phyloP scores from a whole-genome alignment of 1,140 invertebrate genomes.

The Lepidurus couesii region DNA sequence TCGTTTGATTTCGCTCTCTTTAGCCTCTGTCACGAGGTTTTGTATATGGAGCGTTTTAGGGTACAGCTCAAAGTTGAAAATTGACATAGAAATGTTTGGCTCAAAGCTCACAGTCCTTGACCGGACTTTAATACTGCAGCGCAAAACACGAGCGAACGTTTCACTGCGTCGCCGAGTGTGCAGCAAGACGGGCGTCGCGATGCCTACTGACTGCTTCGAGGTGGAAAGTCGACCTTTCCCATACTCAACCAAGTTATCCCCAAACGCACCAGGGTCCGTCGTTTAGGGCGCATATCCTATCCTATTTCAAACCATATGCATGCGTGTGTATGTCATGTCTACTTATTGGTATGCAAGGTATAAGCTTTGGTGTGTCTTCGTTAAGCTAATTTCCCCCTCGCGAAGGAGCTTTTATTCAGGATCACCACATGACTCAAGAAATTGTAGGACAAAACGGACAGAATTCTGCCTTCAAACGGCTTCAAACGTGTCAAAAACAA shows the following conservation, averaged over 20 bases:
- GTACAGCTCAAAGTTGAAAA: too few relatives aligned
- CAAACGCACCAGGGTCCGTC: not conserved
- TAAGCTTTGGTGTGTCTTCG: not conserved
- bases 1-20: too few relatives aligned
- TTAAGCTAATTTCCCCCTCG: not conserved
- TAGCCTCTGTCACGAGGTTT: too few relatives aligned
- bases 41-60: too few relatives aligned
- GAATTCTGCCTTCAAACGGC: not conserved
- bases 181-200: not conserved
- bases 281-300: not conserved
- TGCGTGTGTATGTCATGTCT: not conserved
- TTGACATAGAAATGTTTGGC: too few relatives aligned
- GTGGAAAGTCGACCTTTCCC: not conserved
- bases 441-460: not conserved
- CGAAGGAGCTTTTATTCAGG: not conserved
- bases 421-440: not conserved
- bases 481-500: not conserved
- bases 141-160: too few relatives aligned
- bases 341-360: not conserved
- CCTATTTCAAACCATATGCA: not conserved
- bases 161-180: not conserved
- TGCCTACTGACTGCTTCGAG: not conserved
- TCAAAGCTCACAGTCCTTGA: too few relatives aligned
- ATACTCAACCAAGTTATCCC: not conserved
- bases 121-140: too few relatives aligned